phyloP scores from a whole-genome alignment of 2,888 invertebrate species.

The Pegoplata infirma region DNA sequence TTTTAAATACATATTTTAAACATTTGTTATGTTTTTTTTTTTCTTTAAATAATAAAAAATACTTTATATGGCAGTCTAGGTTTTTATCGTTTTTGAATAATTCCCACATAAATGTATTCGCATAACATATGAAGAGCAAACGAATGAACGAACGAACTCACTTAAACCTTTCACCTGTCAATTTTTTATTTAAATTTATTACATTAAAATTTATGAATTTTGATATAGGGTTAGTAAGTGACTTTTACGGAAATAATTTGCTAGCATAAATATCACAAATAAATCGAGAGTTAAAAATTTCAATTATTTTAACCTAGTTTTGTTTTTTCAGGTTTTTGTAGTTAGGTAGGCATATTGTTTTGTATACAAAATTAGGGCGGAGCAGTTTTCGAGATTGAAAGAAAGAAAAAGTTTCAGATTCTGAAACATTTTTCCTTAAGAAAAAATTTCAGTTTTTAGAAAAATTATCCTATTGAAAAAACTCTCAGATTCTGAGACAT shows the following conservation, averaged over 20 bases:
- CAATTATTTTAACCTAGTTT: conserved; percentile 32
- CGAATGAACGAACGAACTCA: not conserved
- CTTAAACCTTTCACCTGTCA: conserved; percentile 46
- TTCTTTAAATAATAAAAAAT: too few species aligned
- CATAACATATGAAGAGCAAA: not conserved
- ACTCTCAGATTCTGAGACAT: too few species aligned
- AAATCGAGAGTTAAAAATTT: conserved; percentile 4
- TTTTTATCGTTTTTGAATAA: not conserved
- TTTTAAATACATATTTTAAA: not conserved
- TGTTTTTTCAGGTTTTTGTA: conserved; percentile 10
- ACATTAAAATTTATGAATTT: not conserved
- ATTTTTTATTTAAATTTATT: not conserved
- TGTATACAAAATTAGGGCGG: too few species aligned
- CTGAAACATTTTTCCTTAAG: too few species aligned
- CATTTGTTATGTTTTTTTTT: not conserved
- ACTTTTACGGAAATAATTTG: not conserved
- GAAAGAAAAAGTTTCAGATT: too few species aligned
- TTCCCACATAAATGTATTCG: not conserved
- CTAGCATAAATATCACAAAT: not conserved
- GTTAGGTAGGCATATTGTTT: too few species aligned
- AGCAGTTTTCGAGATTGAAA: too few species aligned
- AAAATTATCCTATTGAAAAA: too few species aligned
- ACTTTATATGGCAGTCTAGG: too few species aligned
- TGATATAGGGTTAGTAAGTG: not conserved
- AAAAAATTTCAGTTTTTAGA: too few species aligned